A percentile compares a stretch with the other conserved stretches of the same genome.
Evolutionary conservation across 2,797 vertebrate genomes (phyloP).

Genomic region (Chanos chanos): DNA sequence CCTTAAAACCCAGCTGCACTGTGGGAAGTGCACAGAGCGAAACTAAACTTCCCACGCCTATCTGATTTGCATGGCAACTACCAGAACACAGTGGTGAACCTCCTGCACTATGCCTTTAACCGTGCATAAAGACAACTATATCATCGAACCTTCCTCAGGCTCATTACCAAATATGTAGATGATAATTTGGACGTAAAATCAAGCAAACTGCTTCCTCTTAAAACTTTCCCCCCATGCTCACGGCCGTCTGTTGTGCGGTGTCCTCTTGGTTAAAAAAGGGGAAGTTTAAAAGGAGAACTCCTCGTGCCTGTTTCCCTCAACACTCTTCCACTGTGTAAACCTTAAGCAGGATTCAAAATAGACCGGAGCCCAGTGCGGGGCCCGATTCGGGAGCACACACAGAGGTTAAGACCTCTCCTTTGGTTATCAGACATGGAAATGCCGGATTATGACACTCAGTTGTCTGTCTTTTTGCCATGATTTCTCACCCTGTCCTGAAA

Average conservation of each 20-base stretch:
- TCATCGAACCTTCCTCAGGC: background rate
- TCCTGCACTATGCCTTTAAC: background rate
- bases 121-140: background rate
- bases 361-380: no score
- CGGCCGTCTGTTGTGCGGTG: no score
- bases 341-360: no score
- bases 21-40: constrained; percentile 27
- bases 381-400: constrained; percentile 9
- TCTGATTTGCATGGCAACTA: constrained; percentile 21
- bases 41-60: constrained; percentile 33
- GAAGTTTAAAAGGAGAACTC: no score
- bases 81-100: background rate
- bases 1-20: constrained; percentile 13
- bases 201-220: no score
- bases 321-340: no score
- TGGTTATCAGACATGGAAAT: constrained; percentile 37
- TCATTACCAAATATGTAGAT: no score
- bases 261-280: no score
- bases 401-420: constrained; percentile 31
- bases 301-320: no score
- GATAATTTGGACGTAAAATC: no score
- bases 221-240: no score
- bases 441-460: constrained; percentile 42
- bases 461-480: constrained; percentile 37
- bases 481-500: constrained; percentile 60